These are phyloP conservation scores for Mimumesa dahlbomi DNA, from an alignment of 2,888 invertebrate species.

Conservation along the genomic window DNA sequence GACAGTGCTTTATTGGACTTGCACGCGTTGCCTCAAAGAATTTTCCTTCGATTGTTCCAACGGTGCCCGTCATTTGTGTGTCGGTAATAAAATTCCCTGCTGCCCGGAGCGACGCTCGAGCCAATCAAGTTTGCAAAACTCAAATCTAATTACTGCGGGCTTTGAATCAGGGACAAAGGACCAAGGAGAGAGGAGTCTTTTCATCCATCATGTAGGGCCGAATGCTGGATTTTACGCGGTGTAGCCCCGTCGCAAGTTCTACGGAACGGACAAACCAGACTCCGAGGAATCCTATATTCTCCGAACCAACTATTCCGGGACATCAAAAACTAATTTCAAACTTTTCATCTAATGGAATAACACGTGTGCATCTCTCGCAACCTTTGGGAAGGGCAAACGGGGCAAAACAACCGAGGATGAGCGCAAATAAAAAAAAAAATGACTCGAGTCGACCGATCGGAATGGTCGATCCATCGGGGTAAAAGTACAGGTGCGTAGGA, in stretches of 20 bases:
- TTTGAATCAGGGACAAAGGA: constrained; percentile 60
- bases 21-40: constrained; percentile 20
- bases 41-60: constrained; percentile 49
- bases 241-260: constrained; percentile 5
- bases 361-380: too few relatives aligned
- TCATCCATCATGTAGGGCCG: constrained; percentile 35
- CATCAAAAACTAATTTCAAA: too few relatives aligned
- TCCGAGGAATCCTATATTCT: too few relatives aligned
- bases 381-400: too few relatives aligned
- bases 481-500: not conserved
- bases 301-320: too few relatives aligned
- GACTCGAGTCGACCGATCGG: not conserved
- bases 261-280: constrained; percentile 5
- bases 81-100: constrained; percentile 61
- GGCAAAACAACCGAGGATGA: too few relatives aligned
- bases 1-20: constrained; percentile 9
- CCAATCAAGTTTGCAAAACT: constrained; percentile 66
- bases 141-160: constrained; percentile 63
- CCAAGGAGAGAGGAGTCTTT: constrained; percentile 45
- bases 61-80: constrained; percentile 50
- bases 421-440: too few relatives aligned
- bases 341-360: too few relatives aligned
- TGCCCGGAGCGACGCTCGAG: constrained; percentile 41
- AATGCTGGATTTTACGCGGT: constrained; percentile 42
- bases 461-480: too few relatives aligned